phyloP scores from a whole-genome alignment of 1,140 invertebrate species.

The Saxidomus purpurata region DNA sequence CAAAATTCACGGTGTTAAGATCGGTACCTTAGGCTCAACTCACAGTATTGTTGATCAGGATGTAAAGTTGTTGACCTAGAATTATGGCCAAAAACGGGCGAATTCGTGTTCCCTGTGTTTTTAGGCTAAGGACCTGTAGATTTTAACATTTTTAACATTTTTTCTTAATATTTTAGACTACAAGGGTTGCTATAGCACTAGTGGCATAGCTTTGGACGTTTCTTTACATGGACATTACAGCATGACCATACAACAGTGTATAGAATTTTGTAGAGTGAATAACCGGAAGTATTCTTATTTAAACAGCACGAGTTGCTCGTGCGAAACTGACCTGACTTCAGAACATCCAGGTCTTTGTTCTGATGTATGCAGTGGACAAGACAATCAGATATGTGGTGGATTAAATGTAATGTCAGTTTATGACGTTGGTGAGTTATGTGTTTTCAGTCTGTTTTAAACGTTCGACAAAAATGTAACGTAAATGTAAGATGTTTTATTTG shows the following conservation, averaged over 20 bases:
- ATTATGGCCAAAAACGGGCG: no score
- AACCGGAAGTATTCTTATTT: not conserved
- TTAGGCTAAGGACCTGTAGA: no score
- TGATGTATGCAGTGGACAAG: conserved; percentile 15
- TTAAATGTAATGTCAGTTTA: conserved; percentile 27
- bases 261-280: conserved; percentile 29
- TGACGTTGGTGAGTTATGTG: conserved; percentile 28
- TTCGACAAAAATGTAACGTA: no score
- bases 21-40: no score
- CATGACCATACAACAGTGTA: conserved; percentile 59
- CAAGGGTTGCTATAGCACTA: not conserved
- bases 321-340: not conserved
- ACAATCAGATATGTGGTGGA: conserved; percentile 56
- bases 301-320: conserved; percentile 13
- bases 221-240: not conserved
- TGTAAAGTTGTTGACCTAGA: no score
- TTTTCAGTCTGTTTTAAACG: no score
- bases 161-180: conserved; percentile 40
- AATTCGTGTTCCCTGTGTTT: no score
- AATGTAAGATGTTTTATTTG: no score
- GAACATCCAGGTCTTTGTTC: not conserved
- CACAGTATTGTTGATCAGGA: no score
- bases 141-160: no score
- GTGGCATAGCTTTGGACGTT: not conserved
- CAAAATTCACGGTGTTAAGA: no score